phyloP scores from a whole-genome alignment of 1,140 invertebrate genomes.

The Vanessa tameamea region DNA sequence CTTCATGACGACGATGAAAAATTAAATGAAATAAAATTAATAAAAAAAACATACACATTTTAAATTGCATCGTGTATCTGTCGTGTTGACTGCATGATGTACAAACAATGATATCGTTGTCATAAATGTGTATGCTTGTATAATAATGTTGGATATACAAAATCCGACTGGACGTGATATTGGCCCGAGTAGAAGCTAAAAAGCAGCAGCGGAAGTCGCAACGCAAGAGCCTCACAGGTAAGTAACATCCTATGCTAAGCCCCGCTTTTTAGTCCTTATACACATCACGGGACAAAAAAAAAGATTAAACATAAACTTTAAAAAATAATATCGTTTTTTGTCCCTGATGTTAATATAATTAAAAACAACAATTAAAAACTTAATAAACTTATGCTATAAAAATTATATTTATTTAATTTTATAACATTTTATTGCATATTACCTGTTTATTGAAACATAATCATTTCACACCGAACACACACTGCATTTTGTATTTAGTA shows the following conservation, averaged over 20 bases:
- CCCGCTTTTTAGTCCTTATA: conserved; percentile 55
- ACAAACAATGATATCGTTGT: conserved; percentile 59
- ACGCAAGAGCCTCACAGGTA: conserved; percentile 91
- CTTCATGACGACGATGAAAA: conserved; percentile 68
- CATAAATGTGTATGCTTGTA: conserved; percentile 75
- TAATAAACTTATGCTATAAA: conserved; percentile 10
- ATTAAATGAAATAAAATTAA: conserved; percentile 42
- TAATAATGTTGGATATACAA: conserved; percentile 50
- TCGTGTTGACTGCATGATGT: conserved; percentile 75
- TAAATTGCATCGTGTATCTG: conserved; percentile 72
- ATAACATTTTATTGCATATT: conserved; percentile 6
- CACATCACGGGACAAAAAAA: conserved; percentile 50
- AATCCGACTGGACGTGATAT: conserved; percentile 48
- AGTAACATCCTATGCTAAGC: conserved; percentile 76
- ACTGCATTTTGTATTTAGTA: conserved; percentile 14
- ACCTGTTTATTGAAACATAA: not conserved
- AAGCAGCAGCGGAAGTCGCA: conserved; percentile 89
- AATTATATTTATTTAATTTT: not conserved
- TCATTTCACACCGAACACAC: not conserved
- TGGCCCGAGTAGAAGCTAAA: conserved; percentile 89
- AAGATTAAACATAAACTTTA: too few species aligned
- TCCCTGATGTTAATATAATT: conserved; percentile 4
- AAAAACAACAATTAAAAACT: conserved; percentile 1
- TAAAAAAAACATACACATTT: conserved; percentile 66
- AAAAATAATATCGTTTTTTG: not conserved